phyloP scores from a whole-genome alignment of 1,140 invertebrate genomes.

The Myzus persicae region DNA sequence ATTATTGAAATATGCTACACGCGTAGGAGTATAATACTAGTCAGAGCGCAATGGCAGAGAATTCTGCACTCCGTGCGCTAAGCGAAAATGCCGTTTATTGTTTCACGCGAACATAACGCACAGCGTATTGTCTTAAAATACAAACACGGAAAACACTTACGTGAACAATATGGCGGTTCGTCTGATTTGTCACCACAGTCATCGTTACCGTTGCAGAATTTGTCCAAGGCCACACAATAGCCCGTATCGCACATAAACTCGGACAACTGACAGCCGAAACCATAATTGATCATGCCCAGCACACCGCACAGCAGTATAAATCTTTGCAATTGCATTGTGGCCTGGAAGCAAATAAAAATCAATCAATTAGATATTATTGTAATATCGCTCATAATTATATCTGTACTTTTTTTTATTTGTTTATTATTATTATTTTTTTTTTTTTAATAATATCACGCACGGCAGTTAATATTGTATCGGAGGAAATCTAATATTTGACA shows the following conservation, averaged over 20 bases:
- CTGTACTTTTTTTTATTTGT: too few relatives aligned
- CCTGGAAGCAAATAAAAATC: constrained; percentile 15
- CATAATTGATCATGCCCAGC: background rate
- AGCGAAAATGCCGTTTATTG: background rate
- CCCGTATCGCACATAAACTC: constrained; percentile 74
- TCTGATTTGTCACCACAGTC: constrained; percentile 82
- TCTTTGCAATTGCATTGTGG: constrained; percentile 10
- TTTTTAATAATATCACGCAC: background rate
- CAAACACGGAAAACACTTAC: constrained; percentile 69
- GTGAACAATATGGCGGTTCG: constrained; percentile 78
- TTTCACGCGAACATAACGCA: background rate
- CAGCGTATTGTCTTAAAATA: background rate
- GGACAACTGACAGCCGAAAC: constrained; percentile 67
- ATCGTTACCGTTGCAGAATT: constrained; percentile 80
- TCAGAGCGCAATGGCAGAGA: background rate
- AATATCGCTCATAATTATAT: too few relatives aligned
- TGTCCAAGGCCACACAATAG: constrained; percentile 77
- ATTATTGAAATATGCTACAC: background rate
- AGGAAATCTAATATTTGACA: too few relatives aligned
- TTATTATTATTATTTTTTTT: too few relatives aligned
- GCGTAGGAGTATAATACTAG: too few relatives aligned
- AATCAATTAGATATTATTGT: background rate
- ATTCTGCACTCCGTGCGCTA: background rate
- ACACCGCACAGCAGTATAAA: background rate
- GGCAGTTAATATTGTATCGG: too few relatives aligned